A percentile compares a stretch with the other conserved stretches of the same genome.
Conservation (phyloP, 1,140 invertebrate species). For the Lamellibrachia luymesi region DNA sequence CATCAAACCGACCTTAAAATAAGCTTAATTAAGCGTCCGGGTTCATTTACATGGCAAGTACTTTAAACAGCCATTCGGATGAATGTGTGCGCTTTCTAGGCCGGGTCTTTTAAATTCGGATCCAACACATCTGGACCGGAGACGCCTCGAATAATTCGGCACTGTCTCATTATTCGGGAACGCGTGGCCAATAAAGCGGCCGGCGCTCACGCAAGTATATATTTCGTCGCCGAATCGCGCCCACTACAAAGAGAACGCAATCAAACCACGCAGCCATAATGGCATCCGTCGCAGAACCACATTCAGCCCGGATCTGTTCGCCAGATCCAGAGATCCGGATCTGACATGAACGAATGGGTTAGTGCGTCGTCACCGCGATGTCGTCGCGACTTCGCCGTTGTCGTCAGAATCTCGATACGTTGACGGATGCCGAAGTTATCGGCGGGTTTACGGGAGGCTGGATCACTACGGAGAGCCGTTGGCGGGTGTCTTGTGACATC, state of each 20-base stretch:
- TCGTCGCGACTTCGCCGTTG: background rate
- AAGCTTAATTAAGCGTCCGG: background rate
- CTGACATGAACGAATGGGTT: background rate
- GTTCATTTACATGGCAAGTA: background rate
- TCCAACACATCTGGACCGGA: background rate
- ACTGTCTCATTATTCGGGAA: background rate
- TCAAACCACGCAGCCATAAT: background rate
- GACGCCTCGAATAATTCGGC: background rate
- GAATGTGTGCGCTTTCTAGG: background rate
- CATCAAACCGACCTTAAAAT: constrained; percentile 5
- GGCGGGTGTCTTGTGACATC: background rate
- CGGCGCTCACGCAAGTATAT: background rate
- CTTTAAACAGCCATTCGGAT: background rate
- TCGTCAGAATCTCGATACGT: background rate
- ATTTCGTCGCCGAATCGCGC: background rate
- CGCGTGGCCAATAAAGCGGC: background rate
- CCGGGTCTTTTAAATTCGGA: background rate
- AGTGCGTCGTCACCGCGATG: background rate
- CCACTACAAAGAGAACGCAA: background rate
- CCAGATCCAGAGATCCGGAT: background rate
- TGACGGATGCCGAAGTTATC: background rate
- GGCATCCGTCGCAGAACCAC: background rate
- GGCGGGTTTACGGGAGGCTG: background rate
- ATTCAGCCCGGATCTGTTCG: background rate
- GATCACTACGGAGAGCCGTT: background rate